A percentile compares a stretch with the other conserved stretches of the same genome.
Evolutionary conservation across 2,797 vertebrate genomes (phyloP).

Genomic region (Hippoglossus hippoglossus): DNA sequence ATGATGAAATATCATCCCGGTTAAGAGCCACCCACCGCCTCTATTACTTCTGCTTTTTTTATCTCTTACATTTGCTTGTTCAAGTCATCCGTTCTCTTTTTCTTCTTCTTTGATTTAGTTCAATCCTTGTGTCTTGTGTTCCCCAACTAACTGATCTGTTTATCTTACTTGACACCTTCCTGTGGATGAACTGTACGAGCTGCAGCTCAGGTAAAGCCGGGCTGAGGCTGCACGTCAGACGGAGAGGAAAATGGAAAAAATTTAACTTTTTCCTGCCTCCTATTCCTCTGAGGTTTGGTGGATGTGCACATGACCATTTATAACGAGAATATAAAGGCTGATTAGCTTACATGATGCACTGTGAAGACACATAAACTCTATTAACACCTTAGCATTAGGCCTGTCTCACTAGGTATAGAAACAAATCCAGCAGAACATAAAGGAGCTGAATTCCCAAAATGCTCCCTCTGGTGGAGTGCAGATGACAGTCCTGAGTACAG

Average conservation of each 20-base stretch:
- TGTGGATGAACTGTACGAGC: conserved; percentile 29
- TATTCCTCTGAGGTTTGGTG: neutral
- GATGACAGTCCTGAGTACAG: conserved; percentile 2
- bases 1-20: conserved; percentile 58
- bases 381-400: neutral
- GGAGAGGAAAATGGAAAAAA: neutral
- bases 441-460: too few relatives aligned
- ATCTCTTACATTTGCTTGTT: neutral
- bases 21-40: conserved; percentile 22
- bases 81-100: conserved; percentile 4
- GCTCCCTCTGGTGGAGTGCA: conserved; percentile 64
- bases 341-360: neutral
- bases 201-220: conserved; percentile 30
- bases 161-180: conserved; percentile 41
- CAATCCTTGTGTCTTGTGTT: conserved; percentile 29
- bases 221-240: conserved; percentile 7
- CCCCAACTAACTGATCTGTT: conserved; percentile 40
- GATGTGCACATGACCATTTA: neutral
- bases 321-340: neutral
- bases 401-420: too few relatives aligned
- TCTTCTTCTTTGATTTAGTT: conserved; percentile 10
- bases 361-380: neutral
- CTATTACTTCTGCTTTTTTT: neutral
- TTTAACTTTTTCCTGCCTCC: neutral
- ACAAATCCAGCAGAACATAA: too few relatives aligned